Evolutionary conservation across 2,888 invertebrate species (phyloP).

Genomic region (Clitarchus hookeri): DNA sequence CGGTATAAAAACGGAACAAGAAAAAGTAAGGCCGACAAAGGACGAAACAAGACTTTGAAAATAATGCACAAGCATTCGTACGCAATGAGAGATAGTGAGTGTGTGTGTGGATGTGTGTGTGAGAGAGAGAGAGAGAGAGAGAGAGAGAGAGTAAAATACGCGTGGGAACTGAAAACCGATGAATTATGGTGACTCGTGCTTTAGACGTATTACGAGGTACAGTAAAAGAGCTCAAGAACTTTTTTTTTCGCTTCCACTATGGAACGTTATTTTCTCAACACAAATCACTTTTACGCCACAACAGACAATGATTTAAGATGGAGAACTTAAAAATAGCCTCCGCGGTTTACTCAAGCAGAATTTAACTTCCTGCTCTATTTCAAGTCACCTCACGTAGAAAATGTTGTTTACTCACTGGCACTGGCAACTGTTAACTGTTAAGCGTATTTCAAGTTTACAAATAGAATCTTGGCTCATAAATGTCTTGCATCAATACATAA

Average conservation of each 20-base stretch:
- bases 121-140: background rate
- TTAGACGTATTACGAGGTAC: background rate
- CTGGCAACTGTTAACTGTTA: too few species aligned
- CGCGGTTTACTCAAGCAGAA: background rate
- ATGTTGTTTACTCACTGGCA: too few species aligned
- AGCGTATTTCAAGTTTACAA: too few species aligned
- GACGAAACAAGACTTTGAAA: background rate
- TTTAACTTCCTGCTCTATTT: background rate
- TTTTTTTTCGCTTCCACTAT: background rate
- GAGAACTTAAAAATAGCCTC: background rate
- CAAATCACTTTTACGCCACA: constrained; percentile 1
- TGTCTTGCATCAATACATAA: too few species aligned
- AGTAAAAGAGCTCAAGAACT: background rate
- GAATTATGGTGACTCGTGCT: background rate
- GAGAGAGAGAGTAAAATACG: background rate
- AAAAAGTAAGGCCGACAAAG: background rate
- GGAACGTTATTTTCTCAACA: background rate
- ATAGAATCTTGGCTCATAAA: too few species aligned
- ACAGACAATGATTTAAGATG: background rate
- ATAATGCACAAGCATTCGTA: background rate
- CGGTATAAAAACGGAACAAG: background rate
- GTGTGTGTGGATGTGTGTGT: too few species aligned
- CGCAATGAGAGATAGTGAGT: background rate
- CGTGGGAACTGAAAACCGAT: background rate
- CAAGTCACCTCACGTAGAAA: background rate